Percentiles rank a stretch among this genome's conserved stretches.
Conservation (phyloP, 2,888 invertebrate species). For the Agonopterix heracliana region DNA sequence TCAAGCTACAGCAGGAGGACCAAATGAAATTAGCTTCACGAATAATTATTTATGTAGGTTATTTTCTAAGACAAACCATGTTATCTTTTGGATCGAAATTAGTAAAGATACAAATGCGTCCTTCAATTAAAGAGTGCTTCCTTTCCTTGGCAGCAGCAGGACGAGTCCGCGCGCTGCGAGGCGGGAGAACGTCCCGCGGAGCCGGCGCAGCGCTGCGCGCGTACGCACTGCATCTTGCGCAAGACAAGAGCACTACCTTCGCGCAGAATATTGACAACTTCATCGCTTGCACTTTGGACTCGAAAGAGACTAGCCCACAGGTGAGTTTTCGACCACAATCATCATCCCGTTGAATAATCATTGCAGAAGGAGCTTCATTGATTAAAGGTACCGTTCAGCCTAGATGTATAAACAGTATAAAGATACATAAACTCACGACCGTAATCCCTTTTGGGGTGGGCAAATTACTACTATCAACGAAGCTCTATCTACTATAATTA, state of each 20-base stretch:
- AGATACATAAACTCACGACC: too few species aligned
- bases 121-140: neutral
- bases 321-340: conserved; percentile 28
- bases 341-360: too few species aligned
- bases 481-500: too few species aligned
- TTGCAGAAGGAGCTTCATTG: too few species aligned
- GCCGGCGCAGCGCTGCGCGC: conserved; percentile 84
- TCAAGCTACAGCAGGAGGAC: conserved; percentile 11
- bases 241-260: conserved; percentile 91
- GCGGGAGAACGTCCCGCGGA: conserved; percentile 62
- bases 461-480: too few species aligned
- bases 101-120: too few species aligned
- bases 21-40: conserved; percentile 29
- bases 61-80: conserved; percentile 12
- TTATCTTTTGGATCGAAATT: too few species aligned
- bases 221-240: conserved; percentile 87
- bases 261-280: conserved; percentile 95
- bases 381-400: neutral
- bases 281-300: conserved; percentile 93
- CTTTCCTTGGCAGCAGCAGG: conserved; percentile 80
- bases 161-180: conserved; percentile 81
- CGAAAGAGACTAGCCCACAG: conserved; percentile 91
- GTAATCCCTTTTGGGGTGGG: too few species aligned
- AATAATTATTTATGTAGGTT: conserved; percentile 56
- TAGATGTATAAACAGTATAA: too few species aligned